These are phyloP conservation scores for Rhingia campestris DNA, from an alignment of 2,888 invertebrate species.

Conservation along the genomic window DNA sequence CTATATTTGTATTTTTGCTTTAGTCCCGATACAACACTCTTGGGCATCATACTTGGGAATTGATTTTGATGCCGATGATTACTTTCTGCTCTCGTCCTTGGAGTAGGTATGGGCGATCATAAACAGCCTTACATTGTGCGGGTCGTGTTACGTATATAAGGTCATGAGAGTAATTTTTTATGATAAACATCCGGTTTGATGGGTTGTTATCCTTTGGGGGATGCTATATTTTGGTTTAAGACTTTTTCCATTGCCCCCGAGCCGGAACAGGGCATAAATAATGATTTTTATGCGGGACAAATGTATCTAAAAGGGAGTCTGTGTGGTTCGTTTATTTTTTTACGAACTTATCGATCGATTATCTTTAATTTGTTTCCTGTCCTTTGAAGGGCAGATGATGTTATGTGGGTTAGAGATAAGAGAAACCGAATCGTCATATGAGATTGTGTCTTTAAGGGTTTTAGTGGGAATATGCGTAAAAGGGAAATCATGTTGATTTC, in stretches of 20 bases:
- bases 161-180: constrained; percentile 58
- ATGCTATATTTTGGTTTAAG: neutral
- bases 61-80: constrained; percentile 62
- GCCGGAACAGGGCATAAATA: constrained; percentile 23
- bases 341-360: constrained; percentile 30
- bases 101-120: constrained; percentile 51
- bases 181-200: constrained; percentile 47
- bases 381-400: neutral
- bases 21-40: constrained; percentile 25
- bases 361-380: constrained; percentile 36
- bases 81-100: neutral
- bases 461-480: no score
- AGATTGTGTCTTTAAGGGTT: constrained; percentile 10
- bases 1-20: neutral
- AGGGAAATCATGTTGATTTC: no score
- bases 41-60: constrained; percentile 60
- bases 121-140: constrained; percentile 35
- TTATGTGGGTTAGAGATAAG: constrained; percentile 21
- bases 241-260: neutral
- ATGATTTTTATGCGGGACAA: constrained; percentile 41
- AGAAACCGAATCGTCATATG: neutral
- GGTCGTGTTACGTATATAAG: constrained; percentile 18
- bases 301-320: constrained; percentile 22
- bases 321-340: neutral
- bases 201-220: constrained; percentile 22